These are phyloP conservation scores for Strigamia maritima DNA, from an alignment of 2,888 invertebrate genomes.

Conservation along the genomic window DNA sequence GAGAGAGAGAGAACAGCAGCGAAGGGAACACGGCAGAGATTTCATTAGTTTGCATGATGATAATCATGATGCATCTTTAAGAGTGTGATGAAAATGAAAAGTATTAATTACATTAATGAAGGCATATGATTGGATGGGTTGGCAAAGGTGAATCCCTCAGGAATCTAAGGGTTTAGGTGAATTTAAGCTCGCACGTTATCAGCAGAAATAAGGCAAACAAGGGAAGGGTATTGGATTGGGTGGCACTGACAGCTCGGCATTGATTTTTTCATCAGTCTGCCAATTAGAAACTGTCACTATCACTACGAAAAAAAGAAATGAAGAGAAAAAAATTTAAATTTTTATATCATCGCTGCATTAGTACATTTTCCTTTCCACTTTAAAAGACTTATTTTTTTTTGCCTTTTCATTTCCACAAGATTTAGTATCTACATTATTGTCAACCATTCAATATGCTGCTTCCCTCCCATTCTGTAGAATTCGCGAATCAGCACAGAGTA, in stretches of 20 bases:
- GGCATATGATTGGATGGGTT: not conserved
- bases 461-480: not conserved
- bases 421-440: not conserved
- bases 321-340: not conserved
- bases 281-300: conserved; percentile 7
- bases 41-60: conserved; percentile 13
- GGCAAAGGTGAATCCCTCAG: not conserved
- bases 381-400: not conserved
- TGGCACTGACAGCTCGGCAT: not conserved
- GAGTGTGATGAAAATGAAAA: not conserved
- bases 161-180: conserved; percentile 1
- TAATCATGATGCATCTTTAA: conserved; percentile 10
- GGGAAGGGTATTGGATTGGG: not conserved
- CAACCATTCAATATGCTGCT: not conserved
- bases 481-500: no score
- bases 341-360: not conserved
- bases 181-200: conserved; percentile 9
- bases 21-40: not conserved
- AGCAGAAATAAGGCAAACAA: not conserved
- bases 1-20: not conserved
- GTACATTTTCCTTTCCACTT: not conserved
- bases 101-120: conserved; percentile 23
- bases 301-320: no score
- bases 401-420: not conserved
- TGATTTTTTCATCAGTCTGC: conserved; percentile 18